Conservation (phyloP, 2,113 vertebrate genomes). For the Aviceda subcristata region DNA sequence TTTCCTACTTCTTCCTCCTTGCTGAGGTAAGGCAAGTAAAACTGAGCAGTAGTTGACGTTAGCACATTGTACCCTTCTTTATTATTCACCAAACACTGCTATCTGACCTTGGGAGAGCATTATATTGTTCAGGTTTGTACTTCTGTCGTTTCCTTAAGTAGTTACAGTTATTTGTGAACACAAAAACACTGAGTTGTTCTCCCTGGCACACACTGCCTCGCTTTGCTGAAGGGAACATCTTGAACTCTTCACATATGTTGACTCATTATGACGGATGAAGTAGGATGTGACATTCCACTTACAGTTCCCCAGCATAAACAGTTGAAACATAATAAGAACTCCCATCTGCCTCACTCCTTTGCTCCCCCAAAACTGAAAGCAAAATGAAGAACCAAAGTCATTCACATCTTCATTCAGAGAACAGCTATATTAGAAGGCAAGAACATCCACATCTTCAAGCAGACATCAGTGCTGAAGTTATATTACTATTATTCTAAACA, state of each 20-base stretch:
- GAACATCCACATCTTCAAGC: slow-evolving; percentile 7
- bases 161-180: slow-evolving; percentile 31
- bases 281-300: slow-evolving; percentile 62
- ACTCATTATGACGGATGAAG: slow-evolving; percentile 45
- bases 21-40: background rate
- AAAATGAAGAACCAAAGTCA: background rate
- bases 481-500: background rate
- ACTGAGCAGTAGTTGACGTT: background rate
- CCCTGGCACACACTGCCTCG: background rate
- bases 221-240: slow-evolving; percentile 61
- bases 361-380: slow-evolving; percentile 17
- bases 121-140: background rate
- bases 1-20: background rate
- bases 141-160: background rate
- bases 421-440: background rate
- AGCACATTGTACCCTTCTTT: background rate
- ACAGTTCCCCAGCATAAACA: slow-evolving; percentile 52
- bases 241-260: slow-evolving; percentile 43
- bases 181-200: background rate
- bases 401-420: slow-evolving; percentile 26
- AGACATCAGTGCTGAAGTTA: background rate
- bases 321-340: slow-evolving; percentile 41
- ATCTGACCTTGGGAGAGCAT: background rate
- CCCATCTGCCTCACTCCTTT: background rate
- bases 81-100: background rate